Percentiles rank a stretch among this genome's conserved stretches.
Conservation (phyloP, 2,888 invertebrate species). For the Catocala fraxini region DNA sequence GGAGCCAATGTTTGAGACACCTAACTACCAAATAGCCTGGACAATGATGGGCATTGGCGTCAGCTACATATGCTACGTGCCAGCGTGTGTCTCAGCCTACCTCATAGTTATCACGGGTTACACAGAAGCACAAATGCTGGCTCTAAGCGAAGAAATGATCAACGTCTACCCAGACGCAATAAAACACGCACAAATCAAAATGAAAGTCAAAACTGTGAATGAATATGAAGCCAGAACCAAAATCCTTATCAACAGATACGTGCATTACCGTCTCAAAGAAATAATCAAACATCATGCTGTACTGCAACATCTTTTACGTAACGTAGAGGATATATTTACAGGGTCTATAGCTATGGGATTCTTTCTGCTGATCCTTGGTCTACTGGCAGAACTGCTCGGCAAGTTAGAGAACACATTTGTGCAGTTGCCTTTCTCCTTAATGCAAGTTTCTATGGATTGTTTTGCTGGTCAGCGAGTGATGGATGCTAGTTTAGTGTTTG, state of each 20-base stretch:
- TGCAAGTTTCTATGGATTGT: constrained; percentile 66
- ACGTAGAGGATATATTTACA: constrained; percentile 43
- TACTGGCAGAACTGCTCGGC: constrained; percentile 60
- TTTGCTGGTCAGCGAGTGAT: constrained; percentile 67
- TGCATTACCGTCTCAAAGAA: constrained; percentile 18
- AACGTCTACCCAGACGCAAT: constrained; percentile 24
- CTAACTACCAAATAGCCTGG: constrained; percentile 28
- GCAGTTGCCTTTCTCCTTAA: constrained; percentile 44
- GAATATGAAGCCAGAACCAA: constrained; percentile 1
- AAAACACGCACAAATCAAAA: not conserved
- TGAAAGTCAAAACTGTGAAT: not conserved
- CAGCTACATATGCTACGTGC: constrained; percentile 18
- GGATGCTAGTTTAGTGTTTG: constrained; percentile 63
- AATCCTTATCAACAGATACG: constrained; percentile 12
- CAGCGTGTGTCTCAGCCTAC: constrained; percentile 19
- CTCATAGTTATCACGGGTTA: constrained; percentile 28
- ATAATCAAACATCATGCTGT: constrained; percentile 18
- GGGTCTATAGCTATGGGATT: constrained; percentile 60
- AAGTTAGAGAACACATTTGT: constrained; percentile 61
- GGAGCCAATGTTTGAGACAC: constrained; percentile 26
- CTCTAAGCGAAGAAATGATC: constrained; percentile 27
- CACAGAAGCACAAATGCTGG: constrained; percentile 23
- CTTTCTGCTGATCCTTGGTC: constrained; percentile 47
- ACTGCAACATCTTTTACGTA: constrained; percentile 9
- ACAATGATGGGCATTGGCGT: constrained; percentile 7